Base-by-base conservation (phyloP, 2,888 invertebrate genomes). In the Dendrolimus pini region DNA sequence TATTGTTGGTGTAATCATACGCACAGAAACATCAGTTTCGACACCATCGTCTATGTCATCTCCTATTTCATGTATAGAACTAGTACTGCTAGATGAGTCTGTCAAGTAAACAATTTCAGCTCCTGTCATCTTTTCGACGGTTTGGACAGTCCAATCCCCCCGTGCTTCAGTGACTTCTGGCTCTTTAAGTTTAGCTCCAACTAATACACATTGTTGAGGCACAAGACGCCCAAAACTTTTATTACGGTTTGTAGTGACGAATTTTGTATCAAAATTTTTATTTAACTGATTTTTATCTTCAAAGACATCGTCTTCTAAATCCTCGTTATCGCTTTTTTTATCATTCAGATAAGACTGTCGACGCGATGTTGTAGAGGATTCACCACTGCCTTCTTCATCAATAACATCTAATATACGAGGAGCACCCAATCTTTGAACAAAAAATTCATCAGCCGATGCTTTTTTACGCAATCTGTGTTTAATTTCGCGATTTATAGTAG, bases 391-490 rank as follows among this genome's bases (percentile, higher is more conserved):
- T 85, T 96, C 96, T 81, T 96, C 96, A 70, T 94, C 93, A 65
- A 96, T 96, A 7, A 94, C 95, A 73, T 95, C 95, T 71, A 96
- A 85, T 65, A 93, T 94, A 74, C 95, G 92, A 10, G 94, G 93
- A 70, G 93, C 93, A 8, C 93, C 92, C 0, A 93, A 91, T 58
- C 93, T 79, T 62, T 78, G 76, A 53, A 71, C 62, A 55, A 75
- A 66, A 65, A 77, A 78, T 58, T 90, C 89, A 57, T 90, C 89
- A 42, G 82, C 75, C n/a, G 79, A 64, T 56, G 78, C 89, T 77
- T 83, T 84, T 71, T 86, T 84, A 59, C 90, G 76, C 62, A 83
- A 65, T 65, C 87, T 76, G 13, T 87, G 85, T 66, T 79, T 87
- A 41, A 89, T 79, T 80, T 89, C 90, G 59, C 79, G 82, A 64